A percentile compares a stretch with the other conserved stretches of the same genome.
phyloP scores from a whole-genome alignment of 1,140 invertebrate species.

The Drosophila santomea region DNA sequence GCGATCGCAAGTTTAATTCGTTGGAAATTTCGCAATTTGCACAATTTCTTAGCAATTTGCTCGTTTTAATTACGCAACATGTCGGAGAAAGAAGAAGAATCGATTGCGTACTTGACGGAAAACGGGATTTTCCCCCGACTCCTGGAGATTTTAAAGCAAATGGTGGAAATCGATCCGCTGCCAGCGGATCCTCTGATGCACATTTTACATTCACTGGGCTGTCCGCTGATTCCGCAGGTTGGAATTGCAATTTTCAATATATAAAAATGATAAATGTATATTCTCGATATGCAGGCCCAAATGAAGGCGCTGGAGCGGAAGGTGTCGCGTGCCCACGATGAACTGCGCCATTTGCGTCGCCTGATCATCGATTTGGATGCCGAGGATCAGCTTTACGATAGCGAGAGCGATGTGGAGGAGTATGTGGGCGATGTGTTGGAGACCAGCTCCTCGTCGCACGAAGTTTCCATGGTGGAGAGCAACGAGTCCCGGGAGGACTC shows the following conservation, averaged over 20 bases:
- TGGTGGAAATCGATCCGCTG: slow-evolving; percentile 40
- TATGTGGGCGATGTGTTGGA: slow-evolving; percentile 45
- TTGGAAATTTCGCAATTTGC: not conserved
- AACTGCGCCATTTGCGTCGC: slow-evolving; percentile 60
- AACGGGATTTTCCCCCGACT: slow-evolving; percentile 45
- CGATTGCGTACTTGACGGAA: slow-evolving; percentile 42
- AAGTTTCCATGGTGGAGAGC: slow-evolving; percentile 3
- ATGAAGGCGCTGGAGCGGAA: slow-evolving; percentile 68
- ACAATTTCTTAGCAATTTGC: not conserved
- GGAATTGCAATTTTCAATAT: too few relatives aligned
- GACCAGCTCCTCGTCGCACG: not conserved
- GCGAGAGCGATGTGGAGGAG: slow-evolving; percentile 56
- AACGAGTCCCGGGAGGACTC: not conserved
- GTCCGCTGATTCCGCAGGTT: slow-evolving; percentile 63
- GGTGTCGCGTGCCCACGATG: slow-evolving; percentile 60
- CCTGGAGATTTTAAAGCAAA: slow-evolving; percentile 49
- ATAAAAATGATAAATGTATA: too few relatives aligned
- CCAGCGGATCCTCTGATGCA: slow-evolving; percentile 56
- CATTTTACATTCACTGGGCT: slow-evolving; percentile 48
- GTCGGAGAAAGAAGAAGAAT: slow-evolving; percentile 46
- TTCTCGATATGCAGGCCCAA: slow-evolving; percentile 25
- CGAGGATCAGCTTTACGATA: slow-evolving; percentile 51
- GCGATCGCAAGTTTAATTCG: not conserved
- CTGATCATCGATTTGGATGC: slow-evolving; percentile 50
- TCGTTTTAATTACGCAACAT: slow-evolving; percentile 17